Evolutionary conservation across 2,113 vertebrate genomes (phyloP), one percentile per base, ranked within the genome.

Genomic region (Sialia sialis): DNA sequence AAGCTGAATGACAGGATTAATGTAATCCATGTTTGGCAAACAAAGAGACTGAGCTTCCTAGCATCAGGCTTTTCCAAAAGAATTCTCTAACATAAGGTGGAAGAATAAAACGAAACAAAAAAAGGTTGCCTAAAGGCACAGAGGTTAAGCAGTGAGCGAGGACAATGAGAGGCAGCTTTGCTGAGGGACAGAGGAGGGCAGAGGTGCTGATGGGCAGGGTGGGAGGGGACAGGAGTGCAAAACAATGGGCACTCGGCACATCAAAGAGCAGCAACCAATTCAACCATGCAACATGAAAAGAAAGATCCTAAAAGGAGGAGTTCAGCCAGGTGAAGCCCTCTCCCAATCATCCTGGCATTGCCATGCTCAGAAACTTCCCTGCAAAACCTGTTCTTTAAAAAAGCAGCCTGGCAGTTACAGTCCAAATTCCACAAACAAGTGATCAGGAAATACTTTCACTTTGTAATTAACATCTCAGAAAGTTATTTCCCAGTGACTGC

Each of bases 1-100:
- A 84, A 93, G 22, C 32, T 89, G 64, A 91, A 70, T 62, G 69
- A 77, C 51, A 70, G 41, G 68, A 84, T 91, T 94, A 52, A 56
- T 19, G 49, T 58, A 81, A 91, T 36, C 68, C 46, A 30, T 16
- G 38, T 75, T 30, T 51, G 30, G 30, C 3, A 3, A 94, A 77
- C 84, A 84, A 69, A 4, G 34, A 56, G 43, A 29, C 15, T 21
- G 8, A 63, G 39, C 49, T 80, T 76, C 56, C 51, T 13, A 83
- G 41, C 11, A 4, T 13, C 7, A 27, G 26, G 60, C 38, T 49
- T 68, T 67, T 86, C 39, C 36, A 69, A 56, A 60, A 87, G 44
- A 81, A 59, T 62, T 32, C 21, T 41, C 78, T 78, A 62, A 78
- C 36, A 41, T 2, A 66, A 66, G 4, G 34, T 44, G 25, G 74